phyloP scores from a whole-genome alignment of 2,888 invertebrate genomes.

The Thecophora atra region DNA sequence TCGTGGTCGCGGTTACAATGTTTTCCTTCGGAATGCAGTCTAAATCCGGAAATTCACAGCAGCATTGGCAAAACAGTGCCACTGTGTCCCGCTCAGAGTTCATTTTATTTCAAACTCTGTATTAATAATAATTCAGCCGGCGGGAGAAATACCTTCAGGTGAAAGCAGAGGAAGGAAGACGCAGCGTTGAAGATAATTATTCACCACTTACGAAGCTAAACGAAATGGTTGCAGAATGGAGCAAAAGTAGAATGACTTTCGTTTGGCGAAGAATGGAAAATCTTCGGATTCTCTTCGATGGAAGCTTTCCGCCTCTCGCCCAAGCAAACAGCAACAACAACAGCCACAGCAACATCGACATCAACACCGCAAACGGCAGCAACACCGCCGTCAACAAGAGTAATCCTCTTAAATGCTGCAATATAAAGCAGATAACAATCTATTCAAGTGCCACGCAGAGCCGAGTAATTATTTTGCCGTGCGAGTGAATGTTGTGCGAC shows the following conservation, averaged over 20 bases:
- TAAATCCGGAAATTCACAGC: no score
- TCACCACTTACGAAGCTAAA: neutral
- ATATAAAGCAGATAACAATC: constrained; percentile 56
- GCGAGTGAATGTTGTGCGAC: constrained; percentile 37
- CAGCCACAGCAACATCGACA: neutral
- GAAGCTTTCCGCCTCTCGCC: neutral
- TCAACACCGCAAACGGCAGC: neutral
- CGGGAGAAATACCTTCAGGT: neutral
- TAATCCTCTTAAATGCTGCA: constrained; percentile 35
- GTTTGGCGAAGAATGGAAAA: neutral
- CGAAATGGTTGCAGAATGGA: neutral
- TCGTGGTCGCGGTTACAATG: no score
- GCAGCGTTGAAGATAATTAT: no score
- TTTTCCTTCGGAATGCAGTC: no score
- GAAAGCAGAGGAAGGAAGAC: neutral
- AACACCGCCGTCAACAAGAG: neutral
- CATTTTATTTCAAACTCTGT: no score
- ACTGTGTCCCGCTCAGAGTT: no score
- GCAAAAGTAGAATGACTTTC: neutral
- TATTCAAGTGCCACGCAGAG: constrained; percentile 60
- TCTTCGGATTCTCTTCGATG: neutral
- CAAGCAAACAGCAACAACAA: neutral
- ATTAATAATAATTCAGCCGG: neutral
- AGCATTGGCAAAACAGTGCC: no score
- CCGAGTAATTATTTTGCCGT: constrained; percentile 61